Evolutionary conservation across 2,113 vertebrate genomes (phyloP), one percentile per base, ranked within the genome.

Genomic region (Hyperopisus bebe): DNA sequence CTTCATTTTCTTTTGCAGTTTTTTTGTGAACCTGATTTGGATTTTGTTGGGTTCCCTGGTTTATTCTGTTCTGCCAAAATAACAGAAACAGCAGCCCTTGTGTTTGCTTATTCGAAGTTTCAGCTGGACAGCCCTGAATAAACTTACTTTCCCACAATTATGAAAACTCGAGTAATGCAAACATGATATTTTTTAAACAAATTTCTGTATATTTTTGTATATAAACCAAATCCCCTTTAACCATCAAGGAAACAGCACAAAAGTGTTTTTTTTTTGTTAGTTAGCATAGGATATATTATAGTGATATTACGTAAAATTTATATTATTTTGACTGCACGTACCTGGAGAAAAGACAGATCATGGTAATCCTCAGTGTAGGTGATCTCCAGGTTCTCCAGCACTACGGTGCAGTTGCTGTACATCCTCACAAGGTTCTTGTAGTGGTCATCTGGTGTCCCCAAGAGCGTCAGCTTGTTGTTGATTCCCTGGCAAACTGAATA

Each of bases 381-480:
- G 86, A 99, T 96, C 92, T 99, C 98, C 93, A 99, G 93, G 92
- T 99, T 99, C 91, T 98, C 97, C 87, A 99, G 96, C 2, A 99
- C 94, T 90, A 99, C 96, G 1, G 98, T 97, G 2, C 98, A 99
- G 94, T 97, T 98, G 92, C 97, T 97, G 94, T 98, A 98, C 93
- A 98, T 98, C 93, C 96, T 97, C 92, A 97, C 96, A 87, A 99
- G 95, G 92, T 96, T 98, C 91, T 94, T 93, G 90, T 98, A 99
- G 93, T 99, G 98, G 89, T 98, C 96, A 1, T 99, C 97, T 86
- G 92, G 94, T 2, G 95, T 94, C n/a, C 96, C 96, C 91, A 99
- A 83, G 0, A 97, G 96, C 0, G 96, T 96, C 85, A 99, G 93
- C 88, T 92, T 94, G 94, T 99, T 99, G 91, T 94, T 97, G 80